Evolutionary conservation across 1,140 invertebrate species (phyloP).

Genomic region (Galleria mellonella): DNA sequence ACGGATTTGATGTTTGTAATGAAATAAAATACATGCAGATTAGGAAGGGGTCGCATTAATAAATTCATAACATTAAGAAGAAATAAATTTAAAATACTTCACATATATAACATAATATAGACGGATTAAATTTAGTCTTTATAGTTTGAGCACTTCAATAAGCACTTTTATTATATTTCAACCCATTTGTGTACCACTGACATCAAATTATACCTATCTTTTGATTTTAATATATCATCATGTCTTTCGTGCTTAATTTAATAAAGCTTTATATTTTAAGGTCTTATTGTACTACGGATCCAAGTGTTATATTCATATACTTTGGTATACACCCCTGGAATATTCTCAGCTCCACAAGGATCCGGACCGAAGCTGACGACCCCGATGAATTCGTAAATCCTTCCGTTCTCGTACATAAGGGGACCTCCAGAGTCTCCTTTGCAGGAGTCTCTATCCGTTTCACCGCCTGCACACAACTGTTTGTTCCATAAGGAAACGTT

Average conservation of each 20-base stretch:
- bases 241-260: neutral
- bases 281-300: conserved; percentile 60
- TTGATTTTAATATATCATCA: neutral
- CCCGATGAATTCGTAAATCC: conserved; percentile 52
- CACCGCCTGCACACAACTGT: conserved; percentile 51
- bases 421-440: conserved; percentile 76
- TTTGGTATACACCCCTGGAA: conserved; percentile 78
- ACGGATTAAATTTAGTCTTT: too few species aligned
- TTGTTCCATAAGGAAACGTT: conserved; percentile 45
- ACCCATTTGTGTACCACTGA: too few species aligned
- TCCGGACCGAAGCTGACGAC: conserved; percentile 78
- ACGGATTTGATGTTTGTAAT: too few species aligned
- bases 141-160: too few species aligned
- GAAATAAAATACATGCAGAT: too few species aligned
- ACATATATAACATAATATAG: too few species aligned
- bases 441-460: conserved; percentile 52
- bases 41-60: too few species aligned
- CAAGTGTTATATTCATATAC: conserved; percentile 74
- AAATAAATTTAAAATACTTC: too few species aligned
- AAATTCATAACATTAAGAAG: too few species aligned
- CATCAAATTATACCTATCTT: too few species aligned
- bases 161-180: too few species aligned
- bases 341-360: conserved; percentile 70
- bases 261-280: conserved; percentile 13
- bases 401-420: conserved; percentile 67